These are phyloP conservation scores for Limosa lapponica DNA, from an alignment of 2,797 vertebrate genomes.

Conservation along the genomic window DNA sequence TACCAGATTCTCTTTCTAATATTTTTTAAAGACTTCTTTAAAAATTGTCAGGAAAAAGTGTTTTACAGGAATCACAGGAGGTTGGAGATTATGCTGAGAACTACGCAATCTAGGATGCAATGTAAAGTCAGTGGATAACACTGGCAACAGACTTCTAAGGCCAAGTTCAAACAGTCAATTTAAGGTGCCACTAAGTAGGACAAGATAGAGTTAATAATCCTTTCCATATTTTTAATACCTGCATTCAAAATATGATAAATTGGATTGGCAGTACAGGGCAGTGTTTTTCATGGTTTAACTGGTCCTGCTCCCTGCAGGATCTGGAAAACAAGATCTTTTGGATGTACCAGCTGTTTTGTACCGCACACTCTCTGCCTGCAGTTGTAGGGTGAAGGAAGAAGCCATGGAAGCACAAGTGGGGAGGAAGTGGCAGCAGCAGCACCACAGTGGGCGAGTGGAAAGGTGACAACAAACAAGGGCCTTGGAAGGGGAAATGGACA, in stretches of 20 bases:
- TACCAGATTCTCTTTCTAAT: background rate
- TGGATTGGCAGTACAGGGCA: background rate
- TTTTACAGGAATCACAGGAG: background rate
- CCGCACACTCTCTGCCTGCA: background rate
- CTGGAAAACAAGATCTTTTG: background rate
- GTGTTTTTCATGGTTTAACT: background rate
- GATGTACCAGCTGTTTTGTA: background rate
- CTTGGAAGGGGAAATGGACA: background rate
- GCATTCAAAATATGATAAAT: background rate
- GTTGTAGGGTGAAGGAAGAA: background rate
- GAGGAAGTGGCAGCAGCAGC: background rate
- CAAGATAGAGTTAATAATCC: background rate
- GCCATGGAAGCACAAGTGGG: background rate
- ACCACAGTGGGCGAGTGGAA: background rate
- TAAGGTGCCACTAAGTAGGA: background rate
- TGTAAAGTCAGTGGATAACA: background rate
- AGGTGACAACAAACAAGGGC: background rate
- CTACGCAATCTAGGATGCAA: background rate
- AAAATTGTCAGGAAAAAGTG: background rate
- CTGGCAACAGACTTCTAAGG: background rate
- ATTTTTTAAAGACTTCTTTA: background rate
- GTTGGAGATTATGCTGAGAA: background rate
- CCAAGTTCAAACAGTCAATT: background rate
- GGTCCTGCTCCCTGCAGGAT: background rate
- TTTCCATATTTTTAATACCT: conserved; percentile 11